A percentile compares a stretch with the other conserved stretches of the same genome.
phyloP scores from a whole-genome alignment of 1,140 invertebrate genomes.

The Cecropterus lyciades region DNA sequence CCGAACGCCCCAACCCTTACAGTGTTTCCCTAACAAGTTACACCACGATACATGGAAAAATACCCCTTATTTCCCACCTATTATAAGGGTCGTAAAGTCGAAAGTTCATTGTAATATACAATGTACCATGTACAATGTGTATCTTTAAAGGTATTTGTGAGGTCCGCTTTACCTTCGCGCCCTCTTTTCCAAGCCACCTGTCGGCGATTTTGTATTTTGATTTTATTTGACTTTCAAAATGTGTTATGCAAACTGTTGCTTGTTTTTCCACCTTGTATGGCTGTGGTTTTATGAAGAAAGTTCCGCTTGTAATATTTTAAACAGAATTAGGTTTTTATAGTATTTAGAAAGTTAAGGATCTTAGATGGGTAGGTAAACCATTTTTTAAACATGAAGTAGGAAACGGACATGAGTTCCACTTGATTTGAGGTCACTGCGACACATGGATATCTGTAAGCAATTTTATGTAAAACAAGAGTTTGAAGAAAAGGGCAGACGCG shows the following conservation, averaged over 20 bases:
- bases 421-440: too few species aligned
- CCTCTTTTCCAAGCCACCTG: constrained; percentile 56
- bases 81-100: neutral
- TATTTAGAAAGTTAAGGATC: too few species aligned
- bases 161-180: constrained; percentile 21
- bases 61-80: constrained; percentile 1
- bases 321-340: too few species aligned
- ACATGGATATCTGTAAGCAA: too few species aligned
- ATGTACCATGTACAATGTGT: too few species aligned
- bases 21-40: constrained; percentile 21
- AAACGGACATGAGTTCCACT: too few species aligned
- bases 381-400: too few species aligned
- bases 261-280: constrained; percentile 37
- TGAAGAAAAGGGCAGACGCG: too few species aligned
- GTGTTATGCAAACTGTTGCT: constrained; percentile 34
- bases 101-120: neutral
- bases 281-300: constrained; percentile 14
- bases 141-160: neutral
- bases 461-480: too few species aligned
- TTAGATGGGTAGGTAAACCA: too few species aligned
- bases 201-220: constrained; percentile 61
- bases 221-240: constrained; percentile 56
- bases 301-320: too few species aligned
- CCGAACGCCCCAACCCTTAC: constrained; percentile 41
- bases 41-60: neutral